Base-by-base conservation (phyloP, 2,888 invertebrate genomes). In the Charanyca ferruginea region DNA sequence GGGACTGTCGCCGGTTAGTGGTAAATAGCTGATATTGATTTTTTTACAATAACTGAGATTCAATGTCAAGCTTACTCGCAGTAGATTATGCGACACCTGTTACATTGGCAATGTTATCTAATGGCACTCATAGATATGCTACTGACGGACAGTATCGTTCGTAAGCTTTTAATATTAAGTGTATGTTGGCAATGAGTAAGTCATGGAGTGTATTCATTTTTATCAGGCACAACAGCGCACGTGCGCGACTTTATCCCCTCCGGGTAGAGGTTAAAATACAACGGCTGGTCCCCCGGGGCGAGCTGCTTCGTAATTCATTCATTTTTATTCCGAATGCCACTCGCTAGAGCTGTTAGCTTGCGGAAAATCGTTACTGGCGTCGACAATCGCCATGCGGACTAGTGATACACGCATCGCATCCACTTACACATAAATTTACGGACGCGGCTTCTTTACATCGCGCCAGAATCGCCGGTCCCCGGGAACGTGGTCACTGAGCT, bases 381-480 rank as follows among this genome's bases (percentile, higher is more conserved):
- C 80, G 83, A 88, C 85, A 88, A 90, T 90, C 84, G 85, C 87
- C 90, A 89, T 91, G 90, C 89, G 88, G 88, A 85, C 83, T 86
- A 87, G 81, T 83, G 84, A 84, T 86, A 89, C 89, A 91, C 88
- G 87, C 89, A 93, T 90, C 91, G 90, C 92, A 91, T 91, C 87
- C 89, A 95, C 95, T 95, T 95, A 95, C 95, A 95, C 95, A 95
- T 95, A 88, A 87, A 93, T 92, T 93, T 90, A 90, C 91, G 91
- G 90, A 91, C 89, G 91, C 91, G 90, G 91, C 90, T 93, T 90
- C 91, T 90, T 94, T 91, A 95, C 95, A 95, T 95, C 90, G 93
- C 95, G 94, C 95, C 94, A 94, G 91, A 97, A 97, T 85, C 96
- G 98, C 87, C 97, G 98, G 86, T 96, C 97, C 84, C 97, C 97